phyloP scores from a whole-genome alignment of 2,888 invertebrate genomes.

The Drosophila limbata region DNA sequence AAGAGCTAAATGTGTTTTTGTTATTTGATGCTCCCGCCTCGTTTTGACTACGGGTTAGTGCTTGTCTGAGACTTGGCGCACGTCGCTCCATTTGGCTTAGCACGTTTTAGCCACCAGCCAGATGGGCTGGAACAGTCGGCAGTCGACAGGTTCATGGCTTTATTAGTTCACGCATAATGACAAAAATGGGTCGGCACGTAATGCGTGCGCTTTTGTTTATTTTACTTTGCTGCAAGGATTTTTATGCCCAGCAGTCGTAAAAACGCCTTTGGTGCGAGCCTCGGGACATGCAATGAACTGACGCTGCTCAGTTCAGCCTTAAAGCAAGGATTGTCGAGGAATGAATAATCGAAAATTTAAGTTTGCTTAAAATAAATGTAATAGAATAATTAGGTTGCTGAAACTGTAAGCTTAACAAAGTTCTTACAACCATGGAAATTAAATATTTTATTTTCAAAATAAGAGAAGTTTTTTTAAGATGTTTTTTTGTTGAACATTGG shows the following conservation, averaged over 20 bases:
- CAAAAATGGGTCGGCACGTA: slow-evolving; percentile 78
- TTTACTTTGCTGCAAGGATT: slow-evolving; percentile 71
- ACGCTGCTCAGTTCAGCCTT: neutral
- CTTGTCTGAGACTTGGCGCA: slow-evolving; percentile 34
- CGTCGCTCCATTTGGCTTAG: slow-evolving; percentile 66
- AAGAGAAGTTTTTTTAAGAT: too few species aligned
- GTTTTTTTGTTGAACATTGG: too few species aligned
- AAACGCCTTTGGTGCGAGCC: slow-evolving; percentile 38
- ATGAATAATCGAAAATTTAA: too few species aligned
- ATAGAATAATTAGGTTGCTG: too few species aligned
- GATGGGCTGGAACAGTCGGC: neutral
- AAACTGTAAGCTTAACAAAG: too few species aligned
- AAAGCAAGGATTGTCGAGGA: slow-evolving; percentile 18
- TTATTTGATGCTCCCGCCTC: slow-evolving; percentile 26
- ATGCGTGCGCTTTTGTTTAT: slow-evolving; percentile 75
- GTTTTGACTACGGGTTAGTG: slow-evolving; percentile 38
- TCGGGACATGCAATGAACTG: slow-evolving; percentile 21
- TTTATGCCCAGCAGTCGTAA: slow-evolving; percentile 68
- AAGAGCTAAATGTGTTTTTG: slow-evolving; percentile 44
- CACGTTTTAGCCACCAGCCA: slow-evolving; percentile 65
- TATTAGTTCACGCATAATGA: slow-evolving; percentile 81
- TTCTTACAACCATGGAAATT: too few species aligned
- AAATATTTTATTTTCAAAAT: too few species aligned
- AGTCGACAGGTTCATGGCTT: slow-evolving; percentile 72
- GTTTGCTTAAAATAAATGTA: too few species aligned